Evolutionary conservation across 92 coral and sea anemone genomes (phyloP), one percentile per base, ranked within the genome.

Genomic region (Virgularia gustaviana): DNA sequence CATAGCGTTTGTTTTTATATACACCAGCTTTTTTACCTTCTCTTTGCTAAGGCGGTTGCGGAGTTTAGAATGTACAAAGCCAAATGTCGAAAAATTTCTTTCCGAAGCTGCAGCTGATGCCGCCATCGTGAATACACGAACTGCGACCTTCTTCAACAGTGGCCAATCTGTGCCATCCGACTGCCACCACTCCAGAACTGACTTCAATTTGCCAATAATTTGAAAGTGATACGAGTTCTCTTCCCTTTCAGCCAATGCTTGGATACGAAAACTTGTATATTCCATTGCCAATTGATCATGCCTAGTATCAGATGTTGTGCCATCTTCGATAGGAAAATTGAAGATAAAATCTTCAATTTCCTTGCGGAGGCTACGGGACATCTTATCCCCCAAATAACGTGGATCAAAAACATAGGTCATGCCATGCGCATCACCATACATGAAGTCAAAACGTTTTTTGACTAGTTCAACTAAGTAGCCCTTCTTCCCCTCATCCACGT

Each of bases 121-220:
- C 8, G 57, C 57, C 57, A 51, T 51, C 4, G 57, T 1, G 12
- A 51, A 51, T 1, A 51, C 57, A 16, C 12, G 24, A 9, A 51
- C 9, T 16, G 57, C 57, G 0, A 51, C 28, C 22, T 19, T 51
- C 57, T 51, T 27, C 13, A 51, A 16, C 23, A 51, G 13, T 15
- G 57, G 57, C 57, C 57, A 51, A 32, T 51, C 57, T 16, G 57
- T 51, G 57, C 57, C 57, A 51, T 51, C 57, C 27, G 57, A 27
- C 57, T 20, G 4, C 57, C 57, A 51, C 57, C 57, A 51, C 23
- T 51, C 28, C 22, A 51, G 23, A 19, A 47, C 55, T 25, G n/a
- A 16, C 23, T 47, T 4, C 4, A 25, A 47, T 3, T 47, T 47
- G 24, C 57, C 57, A 4, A 51, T 51, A 6, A 51, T 51, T 16